Percentiles rank a stretch among this genome's conserved stretches.
These are phyloP conservation scores for Morinoia aosen DNA, from an alignment of 2,888 invertebrate species.

Conservation along the genomic window DNA sequence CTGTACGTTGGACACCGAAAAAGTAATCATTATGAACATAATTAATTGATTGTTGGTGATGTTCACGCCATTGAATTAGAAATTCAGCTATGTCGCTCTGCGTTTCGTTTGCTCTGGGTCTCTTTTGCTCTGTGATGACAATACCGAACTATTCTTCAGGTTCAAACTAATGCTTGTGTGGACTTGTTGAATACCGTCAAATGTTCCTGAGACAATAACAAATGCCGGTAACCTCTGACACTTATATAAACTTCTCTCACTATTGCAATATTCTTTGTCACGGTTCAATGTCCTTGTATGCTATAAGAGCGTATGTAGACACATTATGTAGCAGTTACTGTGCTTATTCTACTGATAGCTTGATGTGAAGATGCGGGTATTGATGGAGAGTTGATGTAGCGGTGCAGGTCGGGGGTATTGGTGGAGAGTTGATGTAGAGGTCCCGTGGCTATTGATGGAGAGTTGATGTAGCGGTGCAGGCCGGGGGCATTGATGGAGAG, in stretches of 20 bases:
- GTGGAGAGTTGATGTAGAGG: not conserved
- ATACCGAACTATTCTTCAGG: not conserved
- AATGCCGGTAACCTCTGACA: not conserved
- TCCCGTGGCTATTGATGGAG: not conserved
- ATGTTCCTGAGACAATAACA: not conserved
- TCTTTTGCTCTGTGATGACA: not conserved
- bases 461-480: not conserved
- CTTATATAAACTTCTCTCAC: not conserved
- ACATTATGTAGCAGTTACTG: no score
- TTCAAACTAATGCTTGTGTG: not conserved
- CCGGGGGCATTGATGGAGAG: not conserved
- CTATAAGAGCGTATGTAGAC: not conserved
- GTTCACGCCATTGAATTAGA: not conserved
- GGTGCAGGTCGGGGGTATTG: not conserved
- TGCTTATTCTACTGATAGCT: no score
- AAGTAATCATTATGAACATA: no score
- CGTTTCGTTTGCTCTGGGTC: not conserved
- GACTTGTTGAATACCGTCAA: not conserved
- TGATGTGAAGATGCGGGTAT: not conserved
- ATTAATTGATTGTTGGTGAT: no score
- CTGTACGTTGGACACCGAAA: no score
- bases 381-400: not conserved
- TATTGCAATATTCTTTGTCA: not conserved
- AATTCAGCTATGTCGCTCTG: not conserved
- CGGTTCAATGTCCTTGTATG: not conserved